Evolutionary conservation across 2,888 invertebrate species (phyloP).

Genomic region (Idaea biselata): DNA sequence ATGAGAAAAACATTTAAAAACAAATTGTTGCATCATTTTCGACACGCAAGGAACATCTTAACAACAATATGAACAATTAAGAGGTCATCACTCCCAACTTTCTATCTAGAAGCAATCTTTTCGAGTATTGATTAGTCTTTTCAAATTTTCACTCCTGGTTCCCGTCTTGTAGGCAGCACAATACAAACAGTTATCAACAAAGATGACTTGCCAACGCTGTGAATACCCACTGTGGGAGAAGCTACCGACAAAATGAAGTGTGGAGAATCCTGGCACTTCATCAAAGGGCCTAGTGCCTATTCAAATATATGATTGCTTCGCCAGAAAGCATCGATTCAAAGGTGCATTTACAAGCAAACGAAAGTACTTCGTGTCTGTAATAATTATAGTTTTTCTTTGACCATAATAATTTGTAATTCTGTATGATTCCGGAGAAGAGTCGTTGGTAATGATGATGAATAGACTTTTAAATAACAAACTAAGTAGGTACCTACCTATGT

Average conservation of each 20-base stretch:
- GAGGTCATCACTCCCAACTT: slow-evolving; percentile 68
- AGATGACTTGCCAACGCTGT: slow-evolving; percentile 66
- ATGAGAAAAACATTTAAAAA: slow-evolving; percentile 40
- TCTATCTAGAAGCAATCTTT: slow-evolving; percentile 63
- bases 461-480: neutral
- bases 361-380: slow-evolving; percentile 41
- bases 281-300: slow-evolving; percentile 61
- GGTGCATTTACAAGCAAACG: slow-evolving; percentile 36
- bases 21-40: slow-evolving; percentile 33
- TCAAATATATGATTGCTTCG: slow-evolving; percentile 67
- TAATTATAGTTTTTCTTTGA: slow-evolving; percentile 41
- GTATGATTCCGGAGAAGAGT: slow-evolving; percentile 26
- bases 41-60: slow-evolving; percentile 34
- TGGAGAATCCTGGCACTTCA: slow-evolving; percentile 65
- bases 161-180: slow-evolving; percentile 53
- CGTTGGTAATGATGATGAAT: slow-evolving; percentile 16
- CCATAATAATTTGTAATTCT: slow-evolving; percentile 39
- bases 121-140: slow-evolving; percentile 66
- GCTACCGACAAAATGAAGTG: slow-evolving; percentile 69
- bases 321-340: slow-evolving; percentile 32
- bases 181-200: slow-evolving; percentile 72
- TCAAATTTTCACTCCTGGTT: slow-evolving; percentile 73
- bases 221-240: slow-evolving; percentile 45
- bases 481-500: neutral
- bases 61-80: slow-evolving; percentile 49